Evolutionary conservation across 1,140 invertebrate genomes (phyloP).

Genomic region (Drosophila leontia): DNA sequence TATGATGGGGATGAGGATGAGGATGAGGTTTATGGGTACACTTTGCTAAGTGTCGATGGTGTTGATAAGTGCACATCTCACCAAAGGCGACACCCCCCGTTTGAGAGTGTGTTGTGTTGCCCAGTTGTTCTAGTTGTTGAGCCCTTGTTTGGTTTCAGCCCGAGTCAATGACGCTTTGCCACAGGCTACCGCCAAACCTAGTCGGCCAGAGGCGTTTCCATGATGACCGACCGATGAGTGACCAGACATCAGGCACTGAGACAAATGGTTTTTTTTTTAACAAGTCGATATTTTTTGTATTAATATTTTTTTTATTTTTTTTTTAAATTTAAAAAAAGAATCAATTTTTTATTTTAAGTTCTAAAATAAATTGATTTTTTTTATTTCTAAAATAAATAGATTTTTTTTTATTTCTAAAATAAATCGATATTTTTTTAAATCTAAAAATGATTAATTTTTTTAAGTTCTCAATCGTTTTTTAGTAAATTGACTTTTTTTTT

Average conservation of each 20-base stretch:
- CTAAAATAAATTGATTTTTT: no score
- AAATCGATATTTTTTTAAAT: no score
- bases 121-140: constrained; percentile 39
- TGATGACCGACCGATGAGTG: constrained; percentile 11
- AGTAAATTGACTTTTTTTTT: no score
- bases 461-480: no score
- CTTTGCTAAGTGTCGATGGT: constrained; percentile 20
- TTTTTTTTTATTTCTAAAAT: no score
- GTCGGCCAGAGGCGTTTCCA: constrained; percentile 29
- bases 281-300: no score
- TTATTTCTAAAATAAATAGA: no score
- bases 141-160: constrained; percentile 45
- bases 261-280: neutral
- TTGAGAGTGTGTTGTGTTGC: neutral
- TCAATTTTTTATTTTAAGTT: no score
- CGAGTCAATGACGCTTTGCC: constrained; percentile 37
- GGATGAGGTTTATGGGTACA: neutral
- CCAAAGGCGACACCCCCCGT: constrained; percentile 2
- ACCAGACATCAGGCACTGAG: constrained; percentile 3
- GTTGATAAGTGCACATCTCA: constrained; percentile 18
- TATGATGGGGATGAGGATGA: constrained; percentile 1
- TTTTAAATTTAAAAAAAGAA: no score
- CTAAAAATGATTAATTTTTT: no score
- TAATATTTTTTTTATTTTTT: no score
- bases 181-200: constrained; percentile 18